Conservation (phyloP, 2,113 vertebrate species). For the Coracopsis vasa region DNA sequence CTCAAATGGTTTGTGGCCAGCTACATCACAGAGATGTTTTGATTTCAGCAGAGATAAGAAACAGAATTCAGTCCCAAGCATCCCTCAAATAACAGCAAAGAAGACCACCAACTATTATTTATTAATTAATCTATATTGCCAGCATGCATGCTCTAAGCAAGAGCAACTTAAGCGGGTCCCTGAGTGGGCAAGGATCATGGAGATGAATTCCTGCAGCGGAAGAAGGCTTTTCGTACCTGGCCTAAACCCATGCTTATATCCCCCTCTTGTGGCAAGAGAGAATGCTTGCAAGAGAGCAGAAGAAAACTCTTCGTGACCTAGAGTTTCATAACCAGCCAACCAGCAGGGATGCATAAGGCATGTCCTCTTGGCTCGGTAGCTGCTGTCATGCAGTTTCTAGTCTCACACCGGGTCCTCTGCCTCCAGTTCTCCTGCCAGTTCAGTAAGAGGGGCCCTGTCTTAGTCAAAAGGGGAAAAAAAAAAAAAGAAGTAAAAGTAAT, state of each 20-base stretch:
- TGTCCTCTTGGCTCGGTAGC: not conserved
- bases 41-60: not conserved
- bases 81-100: not conserved
- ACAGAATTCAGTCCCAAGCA: not conserved
- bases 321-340: accelerated
- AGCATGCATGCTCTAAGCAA: not conserved
- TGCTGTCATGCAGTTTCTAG: not conserved
- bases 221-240: accelerated
- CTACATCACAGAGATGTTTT: not conserved
- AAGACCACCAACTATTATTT: not conserved
- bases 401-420: not conserved
- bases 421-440: not conserved
- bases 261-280: conserved; percentile 20
- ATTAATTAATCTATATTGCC: not conserved
- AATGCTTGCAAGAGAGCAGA: not conserved
- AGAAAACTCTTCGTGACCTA: accelerated
- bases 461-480: not conserved
- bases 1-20: not conserved
- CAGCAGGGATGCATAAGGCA: not conserved
- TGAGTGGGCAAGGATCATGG: not conserved
- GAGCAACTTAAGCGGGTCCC: not conserved
- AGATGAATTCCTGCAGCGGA: accelerated
- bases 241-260: not conserved
- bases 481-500: too few species aligned
- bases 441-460: not conserved